Evolutionary conservation across 2,113 vertebrate species (phyloP).

Genomic region (Malurus cyaneus): DNA sequence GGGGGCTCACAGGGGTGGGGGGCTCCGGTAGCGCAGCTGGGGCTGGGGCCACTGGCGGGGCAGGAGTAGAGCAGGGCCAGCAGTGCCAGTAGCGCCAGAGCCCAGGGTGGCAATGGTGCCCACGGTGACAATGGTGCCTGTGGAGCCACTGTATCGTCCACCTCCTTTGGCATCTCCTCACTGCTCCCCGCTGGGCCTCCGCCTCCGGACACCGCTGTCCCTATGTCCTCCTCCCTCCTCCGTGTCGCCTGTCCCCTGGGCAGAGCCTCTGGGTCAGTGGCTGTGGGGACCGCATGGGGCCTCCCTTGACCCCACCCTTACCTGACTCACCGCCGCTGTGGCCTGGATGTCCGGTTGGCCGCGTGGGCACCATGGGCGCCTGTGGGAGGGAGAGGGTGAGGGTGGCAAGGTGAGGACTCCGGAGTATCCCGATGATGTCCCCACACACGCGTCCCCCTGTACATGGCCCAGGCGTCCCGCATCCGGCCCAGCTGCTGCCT

Average conservation of each 20-base stretch:
- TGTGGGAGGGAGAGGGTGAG: not conserved
- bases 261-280: not conserved
- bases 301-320: not conserved
- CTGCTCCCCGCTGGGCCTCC: fast-evolving
- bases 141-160: fast-evolving
- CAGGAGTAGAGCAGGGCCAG: not conserved
- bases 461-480: not conserved
- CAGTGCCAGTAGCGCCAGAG: not conserved
- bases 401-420: fast-evolving
- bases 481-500: not conserved
- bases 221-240: not conserved
- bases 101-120: not conserved
- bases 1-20: not conserved
- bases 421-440: fast-evolving
- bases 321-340: fast-evolving
- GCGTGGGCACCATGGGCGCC: not conserved
- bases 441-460: fast-evolving
- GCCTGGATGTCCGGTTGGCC: not conserved
- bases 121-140: fast-evolving
- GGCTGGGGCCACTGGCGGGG: not conserved
- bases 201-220: fast-evolving
- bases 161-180: not conserved
- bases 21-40: not conserved
- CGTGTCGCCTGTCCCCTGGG: not conserved
- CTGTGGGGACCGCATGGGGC: not conserved